phyloP scores from a whole-genome alignment of 2,797 vertebrate species.

The Selene dorsalis region DNA sequence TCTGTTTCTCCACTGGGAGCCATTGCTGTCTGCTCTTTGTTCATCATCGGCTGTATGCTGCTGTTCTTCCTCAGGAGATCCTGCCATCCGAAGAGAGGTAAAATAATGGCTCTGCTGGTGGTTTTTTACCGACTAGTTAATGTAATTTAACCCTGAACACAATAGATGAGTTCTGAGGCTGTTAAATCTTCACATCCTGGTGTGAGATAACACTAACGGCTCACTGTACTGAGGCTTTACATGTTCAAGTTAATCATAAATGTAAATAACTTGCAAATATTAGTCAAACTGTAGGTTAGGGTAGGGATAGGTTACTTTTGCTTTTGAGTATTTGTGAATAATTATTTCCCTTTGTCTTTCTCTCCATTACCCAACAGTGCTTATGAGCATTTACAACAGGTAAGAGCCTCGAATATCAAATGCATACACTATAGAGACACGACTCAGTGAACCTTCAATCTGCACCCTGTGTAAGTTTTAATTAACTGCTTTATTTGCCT shows the following conservation, averaged over 20 bases:
- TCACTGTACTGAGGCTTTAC: neutral
- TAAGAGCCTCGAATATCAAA: conserved; percentile 53
- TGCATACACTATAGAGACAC: conserved; percentile 8
- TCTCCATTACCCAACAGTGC: conserved; percentile 72
- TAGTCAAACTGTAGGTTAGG: conserved; percentile 37
- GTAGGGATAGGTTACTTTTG: conserved; percentile 6
- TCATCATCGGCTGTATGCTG: conserved; percentile 89
- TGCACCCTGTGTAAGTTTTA: neutral
- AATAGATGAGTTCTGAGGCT: neutral
- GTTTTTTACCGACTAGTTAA: neutral
- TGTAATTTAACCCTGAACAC: neutral
- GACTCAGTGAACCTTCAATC: neutral
- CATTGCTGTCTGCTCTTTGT: conserved; percentile 88
- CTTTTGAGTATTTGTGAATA: conserved; percentile 29
- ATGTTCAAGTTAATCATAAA: conserved; percentile 27
- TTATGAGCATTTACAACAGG: conserved; percentile 85
- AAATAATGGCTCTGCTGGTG: neutral
- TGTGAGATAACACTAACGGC: conserved; percentile 12
- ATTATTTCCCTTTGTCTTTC: conserved; percentile 29
- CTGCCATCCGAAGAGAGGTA: conserved; percentile 91
- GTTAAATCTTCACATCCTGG: neutral
- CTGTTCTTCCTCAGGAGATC: conserved; percentile 89
- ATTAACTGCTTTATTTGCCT: conserved; percentile 15
- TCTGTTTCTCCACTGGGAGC: conserved; percentile 86
- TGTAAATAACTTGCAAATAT: conserved; percentile 61